These are phyloP conservation scores for Colistium nudipinnis DNA, from an alignment of 2,113 vertebrate species.

Conservation along the genomic window DNA sequence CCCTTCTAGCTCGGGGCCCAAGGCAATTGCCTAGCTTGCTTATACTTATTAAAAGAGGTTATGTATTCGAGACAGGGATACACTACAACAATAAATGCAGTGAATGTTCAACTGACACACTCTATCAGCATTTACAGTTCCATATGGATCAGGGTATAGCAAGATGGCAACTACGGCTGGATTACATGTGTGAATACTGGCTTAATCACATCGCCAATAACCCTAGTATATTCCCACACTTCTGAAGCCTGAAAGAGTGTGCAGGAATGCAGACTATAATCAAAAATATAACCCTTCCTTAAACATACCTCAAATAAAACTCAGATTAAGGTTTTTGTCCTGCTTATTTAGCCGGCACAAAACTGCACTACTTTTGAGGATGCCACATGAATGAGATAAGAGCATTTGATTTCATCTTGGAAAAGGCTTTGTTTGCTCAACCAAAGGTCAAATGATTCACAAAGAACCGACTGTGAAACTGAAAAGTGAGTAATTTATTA, in stretches of 20 bases:
- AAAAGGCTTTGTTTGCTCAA: slow-evolving; percentile 32
- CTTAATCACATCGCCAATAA: slow-evolving; percentile 36
- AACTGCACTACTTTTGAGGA: neutral
- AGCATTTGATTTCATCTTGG: slow-evolving; percentile 18
- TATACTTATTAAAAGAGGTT: too few species aligned
- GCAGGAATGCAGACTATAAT: slow-evolving; percentile 14
- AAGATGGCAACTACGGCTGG: slow-evolving; percentile 49
- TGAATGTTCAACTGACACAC: neutral
- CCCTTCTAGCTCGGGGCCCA: too few species aligned
- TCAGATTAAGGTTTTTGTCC: slow-evolving; percentile 1
- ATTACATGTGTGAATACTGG: slow-evolving; percentile 41
- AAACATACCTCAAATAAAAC: neutral
- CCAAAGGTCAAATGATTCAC: slow-evolving; percentile 28
- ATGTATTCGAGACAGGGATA: too few species aligned
- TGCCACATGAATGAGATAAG: neutral
- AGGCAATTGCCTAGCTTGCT: too few species aligned
- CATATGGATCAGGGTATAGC: slow-evolving; percentile 15
- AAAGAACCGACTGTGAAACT: slow-evolving; percentile 12
- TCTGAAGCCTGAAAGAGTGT: slow-evolving; percentile 10
- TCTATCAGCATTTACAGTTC: slow-evolving; percentile 17
- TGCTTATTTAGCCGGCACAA: neutral
- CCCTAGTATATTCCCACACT: slow-evolving; percentile 34
- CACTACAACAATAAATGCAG: neutral
- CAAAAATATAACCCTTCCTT: neutral
- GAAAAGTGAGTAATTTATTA: slow-evolving; percentile 13